phyloP scores from a whole-genome alignment of 2,888 invertebrate genomes.

The Cacoxenus indagator region DNA sequence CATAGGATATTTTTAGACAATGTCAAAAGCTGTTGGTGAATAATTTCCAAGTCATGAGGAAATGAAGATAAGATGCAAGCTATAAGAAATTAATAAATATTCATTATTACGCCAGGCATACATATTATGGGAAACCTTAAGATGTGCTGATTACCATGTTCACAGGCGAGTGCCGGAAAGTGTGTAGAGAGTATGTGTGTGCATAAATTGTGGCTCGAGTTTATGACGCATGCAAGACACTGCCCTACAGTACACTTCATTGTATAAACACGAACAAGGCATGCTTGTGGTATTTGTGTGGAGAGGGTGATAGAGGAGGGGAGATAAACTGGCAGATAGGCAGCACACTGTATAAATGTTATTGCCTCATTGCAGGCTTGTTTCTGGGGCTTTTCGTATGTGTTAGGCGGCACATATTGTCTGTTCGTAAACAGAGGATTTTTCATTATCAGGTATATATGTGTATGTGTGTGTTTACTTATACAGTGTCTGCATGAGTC shows the following conservation, averaged over 20 bases:
- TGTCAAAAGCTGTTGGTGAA: background rate
- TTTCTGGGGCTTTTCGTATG: background rate
- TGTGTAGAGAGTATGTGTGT: background rate
- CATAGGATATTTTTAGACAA: background rate
- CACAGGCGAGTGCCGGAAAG: background rate
- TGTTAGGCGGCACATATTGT: background rate
- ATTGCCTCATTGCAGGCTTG: background rate
- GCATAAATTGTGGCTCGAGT: background rate
- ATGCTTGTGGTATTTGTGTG: too few species aligned
- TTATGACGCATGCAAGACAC: background rate
- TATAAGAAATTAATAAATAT: background rate
- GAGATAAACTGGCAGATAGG: background rate
- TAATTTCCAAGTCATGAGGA: background rate
- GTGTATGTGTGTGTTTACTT: too few species aligned
- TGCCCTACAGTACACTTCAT: background rate
- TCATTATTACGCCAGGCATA: background rate
- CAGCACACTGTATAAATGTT: background rate
- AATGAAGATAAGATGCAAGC: background rate
- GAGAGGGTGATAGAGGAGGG: too few species aligned
- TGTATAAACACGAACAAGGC: background rate
- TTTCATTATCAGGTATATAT: too few species aligned
- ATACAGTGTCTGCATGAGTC: too few species aligned
- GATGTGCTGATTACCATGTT: background rate
- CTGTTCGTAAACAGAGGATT: background rate
- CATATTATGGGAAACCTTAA: background rate